Evolutionary conservation across 2,113 vertebrate species (phyloP), one percentile per base, ranked within the genome.

Genomic region (Lathamus discolor): DNA sequence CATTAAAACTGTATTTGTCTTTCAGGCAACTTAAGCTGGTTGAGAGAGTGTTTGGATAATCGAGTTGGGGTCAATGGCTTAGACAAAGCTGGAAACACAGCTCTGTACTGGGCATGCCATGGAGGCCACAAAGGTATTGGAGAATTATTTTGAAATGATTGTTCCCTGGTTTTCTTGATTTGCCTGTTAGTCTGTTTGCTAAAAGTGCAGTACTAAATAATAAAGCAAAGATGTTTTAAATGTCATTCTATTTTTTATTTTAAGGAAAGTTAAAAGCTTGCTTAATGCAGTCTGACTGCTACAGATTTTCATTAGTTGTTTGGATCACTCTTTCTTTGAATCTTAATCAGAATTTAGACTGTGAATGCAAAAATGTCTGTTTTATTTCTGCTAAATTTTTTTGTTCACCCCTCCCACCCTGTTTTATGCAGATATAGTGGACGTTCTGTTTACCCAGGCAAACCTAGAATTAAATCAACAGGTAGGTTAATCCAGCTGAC

Each of bases 51-150:
- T 97, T 92, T 99, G 98, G 99, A 99, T 68, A 99, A 99, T 95
- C 98, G 98, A 93, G 99, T 99, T 72, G 99, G 99, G 19, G 98
- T 99, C 70, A 99, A 99, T 19, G 99, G 99, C 39, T 98, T 99
- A 96, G 99, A 99, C 96, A 99, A 99, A 96, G 99, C 99, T 48
- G 99, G 99, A 92, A 99, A 99, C 96, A 99, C 99, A 35, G 98
- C 99, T 86, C 98, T 99, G 69, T 99, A 99, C 96, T 99, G 99
- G 99, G 99, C 97, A 64, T 99, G 99, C 88, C 99, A 99, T 5
- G 99, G 99, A 75, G 99, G 99, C 76, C 99, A 99, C 97, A 99
- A 98, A 99, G 99, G 99, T 99, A 98, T 54, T 10, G 7, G 2
- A 27, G 22, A 87, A 44, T 72, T 93, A 19, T 54, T 85, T 69